Base-by-base conservation (phyloP, 2,113 vertebrate genomes). In the Prietella phreatophila region DNA sequence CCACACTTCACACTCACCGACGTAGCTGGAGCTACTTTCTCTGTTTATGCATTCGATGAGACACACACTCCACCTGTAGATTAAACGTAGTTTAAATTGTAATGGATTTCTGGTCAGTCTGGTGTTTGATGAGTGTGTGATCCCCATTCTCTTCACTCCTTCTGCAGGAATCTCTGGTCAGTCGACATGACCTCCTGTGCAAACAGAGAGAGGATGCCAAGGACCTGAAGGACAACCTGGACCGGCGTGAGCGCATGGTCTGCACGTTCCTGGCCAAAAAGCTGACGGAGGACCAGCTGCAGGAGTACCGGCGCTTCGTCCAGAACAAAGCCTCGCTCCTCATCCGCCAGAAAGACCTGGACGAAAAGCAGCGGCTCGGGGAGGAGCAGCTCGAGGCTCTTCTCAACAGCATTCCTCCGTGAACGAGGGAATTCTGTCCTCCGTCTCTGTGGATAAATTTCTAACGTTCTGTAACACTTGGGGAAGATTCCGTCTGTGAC, bases 171-270 rank as follows among this genome's bases (percentile, higher is more conserved):
- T 99, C 97, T 0, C 94, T 99, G 94, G 93, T 95, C 65, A 97
- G 95, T 58, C 93, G 97, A 84, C 96, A 98, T 85, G 85, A 91
- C 89, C 96, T 99, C 89, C 89, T 99, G 91, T 97, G 96, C 79
- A 95, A 94, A 4, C 98, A 99, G 95, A 92, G 95, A 88, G 97
- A 98, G 8, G 98, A 98, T 13, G 97, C 98, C 33, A 97, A 96
- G 93, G 98, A 99, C 84, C 94, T 99, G 91, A 99, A 98, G 88
- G 96, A 97, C 10, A 98, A 99, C 63, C 94, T 99, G 90, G 97
- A 98, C 10, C 95, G 97, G 0, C 92, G 98, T n/a, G 97, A 98
- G 89, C 94, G 94, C 22, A 93, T 97, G 78, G 95, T 99, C 75
- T 96, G 96, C 0, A 94, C 92, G 4, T 96, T 98, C 93, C 95